phyloP scores from a whole-genome alignment of 2,113 vertebrate species.

The Sebastes fasciatus region DNA sequence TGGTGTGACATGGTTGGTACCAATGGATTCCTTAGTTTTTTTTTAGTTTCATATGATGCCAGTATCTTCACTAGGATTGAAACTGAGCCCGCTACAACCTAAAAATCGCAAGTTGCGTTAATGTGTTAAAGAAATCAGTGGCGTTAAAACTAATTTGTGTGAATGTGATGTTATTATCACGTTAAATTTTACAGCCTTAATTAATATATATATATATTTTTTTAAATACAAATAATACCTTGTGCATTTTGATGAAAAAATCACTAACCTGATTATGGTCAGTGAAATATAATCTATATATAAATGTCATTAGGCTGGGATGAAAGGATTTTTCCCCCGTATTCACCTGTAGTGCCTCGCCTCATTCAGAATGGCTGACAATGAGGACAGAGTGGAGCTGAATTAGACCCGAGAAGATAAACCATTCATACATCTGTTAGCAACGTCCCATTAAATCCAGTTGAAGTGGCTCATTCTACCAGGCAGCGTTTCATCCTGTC shows the following conservation, averaged over 20 bases:
- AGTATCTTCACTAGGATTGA: no score
- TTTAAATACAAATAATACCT: neutral
- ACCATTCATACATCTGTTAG: constrained; percentile 54
- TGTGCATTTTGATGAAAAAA: neutral
- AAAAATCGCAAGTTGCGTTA: no score
- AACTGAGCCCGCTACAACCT: no score
- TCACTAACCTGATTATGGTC: neutral
- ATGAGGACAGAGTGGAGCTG: constrained; percentile 27
- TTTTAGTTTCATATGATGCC: no score
- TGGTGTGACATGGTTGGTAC: no score
- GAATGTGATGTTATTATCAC: no score
- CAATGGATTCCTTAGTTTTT: no score
- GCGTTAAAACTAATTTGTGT: no score
- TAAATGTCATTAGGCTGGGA: constrained; percentile 3
- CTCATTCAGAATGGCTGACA: constrained; percentile 41
- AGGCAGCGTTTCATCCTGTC: constrained; percentile 20
- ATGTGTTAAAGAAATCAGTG: no score
- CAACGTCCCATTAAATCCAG: constrained; percentile 56
- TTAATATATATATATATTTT: neutral
- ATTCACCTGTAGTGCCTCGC: constrained; percentile 25
- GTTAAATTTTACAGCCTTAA: no score
- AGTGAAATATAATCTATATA: constrained; percentile 4
- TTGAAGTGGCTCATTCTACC: constrained; percentile 50
- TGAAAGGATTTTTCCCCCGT: neutral
- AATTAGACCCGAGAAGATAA: constrained; percentile 59